Evolutionary conservation across 2,888 invertebrate genomes (phyloP).

Genomic region (Netelia melanura): DNA sequence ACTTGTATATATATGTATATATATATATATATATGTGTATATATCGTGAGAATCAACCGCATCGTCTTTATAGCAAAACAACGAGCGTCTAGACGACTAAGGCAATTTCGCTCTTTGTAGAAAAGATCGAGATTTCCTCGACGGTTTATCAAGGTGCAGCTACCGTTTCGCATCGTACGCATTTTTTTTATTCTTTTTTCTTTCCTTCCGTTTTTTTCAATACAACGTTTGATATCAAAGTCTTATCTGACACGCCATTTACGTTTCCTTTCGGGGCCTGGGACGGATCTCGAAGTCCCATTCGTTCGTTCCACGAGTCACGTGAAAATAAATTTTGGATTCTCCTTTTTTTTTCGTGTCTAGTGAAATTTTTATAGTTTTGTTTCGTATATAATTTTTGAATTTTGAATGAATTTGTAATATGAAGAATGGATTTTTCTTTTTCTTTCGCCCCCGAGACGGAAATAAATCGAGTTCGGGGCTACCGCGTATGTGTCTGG

Average conservation of each 20-base stretch:
- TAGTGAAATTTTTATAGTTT: too few relatives aligned
- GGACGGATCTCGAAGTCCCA: background rate
- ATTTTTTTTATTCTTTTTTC: conserved; percentile 24
- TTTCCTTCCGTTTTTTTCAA: conserved; percentile 2
- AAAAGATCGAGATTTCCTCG: conserved; percentile 57
- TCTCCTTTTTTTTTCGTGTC: too few relatives aligned
- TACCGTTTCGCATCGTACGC: conserved; percentile 63
- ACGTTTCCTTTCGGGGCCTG: conserved; percentile 40
- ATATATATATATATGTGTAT: conserved; percentile 18
- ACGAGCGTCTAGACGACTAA: conserved; percentile 40
- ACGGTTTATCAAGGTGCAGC: conserved; percentile 56
- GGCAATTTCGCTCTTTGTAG: conserved; percentile 54
- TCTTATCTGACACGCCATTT: conserved; percentile 61
- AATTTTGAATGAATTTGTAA: background rate
- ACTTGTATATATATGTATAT: conserved; percentile 32
- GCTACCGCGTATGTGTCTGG: conserved; percentile 4
- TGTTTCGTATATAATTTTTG: too few relatives aligned
- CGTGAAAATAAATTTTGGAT: background rate
- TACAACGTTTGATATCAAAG: conserved; percentile 48
- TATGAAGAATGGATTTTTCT: too few relatives aligned
- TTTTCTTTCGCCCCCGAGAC: too few relatives aligned
- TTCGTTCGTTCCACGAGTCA: conserved; percentile 24
- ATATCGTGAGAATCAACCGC: conserved; percentile 64
- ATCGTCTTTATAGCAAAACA: conserved; percentile 21
- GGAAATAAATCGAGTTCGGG: background rate